Percentiles rank a stretch among this genome's conserved stretches.
These are phyloP conservation scores for Archaeoteleia sp. DNA, from an alignment of 2,888 invertebrate genomes.

Conservation along the genomic window DNA sequence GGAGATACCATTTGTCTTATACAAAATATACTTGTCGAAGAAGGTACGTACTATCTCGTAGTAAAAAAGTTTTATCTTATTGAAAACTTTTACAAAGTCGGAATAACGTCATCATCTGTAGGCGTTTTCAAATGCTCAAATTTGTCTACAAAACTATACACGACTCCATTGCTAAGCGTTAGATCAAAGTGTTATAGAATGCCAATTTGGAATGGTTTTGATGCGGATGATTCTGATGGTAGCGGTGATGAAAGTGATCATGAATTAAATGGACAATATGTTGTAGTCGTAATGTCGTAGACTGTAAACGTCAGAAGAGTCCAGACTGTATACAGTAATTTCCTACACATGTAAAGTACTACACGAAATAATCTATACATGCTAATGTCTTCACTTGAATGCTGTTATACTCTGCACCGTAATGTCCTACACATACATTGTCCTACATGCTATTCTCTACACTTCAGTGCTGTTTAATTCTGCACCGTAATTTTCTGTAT, in stretches of 20 bases:
- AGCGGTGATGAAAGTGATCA: not conserved
- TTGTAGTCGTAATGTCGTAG: too few relatives aligned
- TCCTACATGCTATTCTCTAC: too few relatives aligned
- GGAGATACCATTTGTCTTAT: not conserved
- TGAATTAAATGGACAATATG: too few relatives aligned
- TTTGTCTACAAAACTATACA: not conserved
- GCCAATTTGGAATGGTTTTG: slow-evolving; percentile 2
- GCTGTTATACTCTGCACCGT: too few relatives aligned
- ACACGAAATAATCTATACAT: too few relatives aligned
- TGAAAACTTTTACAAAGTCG: slow-evolving; percentile 1
- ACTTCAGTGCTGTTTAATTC: too few relatives aligned
- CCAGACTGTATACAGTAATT: too few relatives aligned
- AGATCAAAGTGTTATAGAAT: not conserved
- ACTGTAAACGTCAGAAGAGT: too few relatives aligned
- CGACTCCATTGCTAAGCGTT: not conserved
- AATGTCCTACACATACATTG: too few relatives aligned
- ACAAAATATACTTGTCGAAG: not conserved
- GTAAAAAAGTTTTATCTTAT: not conserved
- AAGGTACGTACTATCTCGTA: not conserved
- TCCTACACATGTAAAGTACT: too few relatives aligned
- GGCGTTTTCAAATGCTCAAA: not conserved
- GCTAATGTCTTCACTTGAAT: too few relatives aligned
- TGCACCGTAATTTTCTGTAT: too few relatives aligned
- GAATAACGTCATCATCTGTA: not conserved
- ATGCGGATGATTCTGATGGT: not conserved